Percentiles rank a stretch among this genome's conserved stretches.
Evolutionary conservation across 2,113 vertebrate genomes (phyloP).

Genomic region (Rhipidura dahli): DNA sequence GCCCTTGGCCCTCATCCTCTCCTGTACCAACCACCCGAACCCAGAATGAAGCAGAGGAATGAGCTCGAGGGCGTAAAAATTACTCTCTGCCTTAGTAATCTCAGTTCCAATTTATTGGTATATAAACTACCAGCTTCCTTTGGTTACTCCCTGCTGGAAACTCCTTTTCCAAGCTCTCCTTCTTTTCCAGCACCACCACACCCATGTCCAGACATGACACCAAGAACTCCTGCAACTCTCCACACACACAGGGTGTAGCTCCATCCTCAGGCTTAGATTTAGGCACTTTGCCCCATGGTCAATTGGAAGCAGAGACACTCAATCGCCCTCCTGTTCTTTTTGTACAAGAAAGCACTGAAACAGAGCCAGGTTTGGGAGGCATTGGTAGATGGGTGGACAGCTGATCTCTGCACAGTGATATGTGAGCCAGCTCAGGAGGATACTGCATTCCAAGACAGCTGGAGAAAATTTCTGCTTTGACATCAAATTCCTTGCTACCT

Average conservation of each 20-base stretch:
- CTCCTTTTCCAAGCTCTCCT: not conserved
- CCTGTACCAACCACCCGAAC: not conserved
- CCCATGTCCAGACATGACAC: constrained; percentile 11
- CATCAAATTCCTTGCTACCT: constrained; percentile 4
- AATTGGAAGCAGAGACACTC: not conserved
- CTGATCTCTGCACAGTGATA: not conserved
- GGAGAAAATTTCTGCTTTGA: not conserved
- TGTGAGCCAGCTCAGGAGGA: not conserved
- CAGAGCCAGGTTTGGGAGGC: not conserved
- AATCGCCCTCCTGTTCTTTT: not conserved
- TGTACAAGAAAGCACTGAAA: not conserved
- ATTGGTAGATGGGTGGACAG: not conserved
- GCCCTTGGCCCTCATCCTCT: not conserved
- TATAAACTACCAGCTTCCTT: not conserved
- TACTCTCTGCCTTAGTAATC: not conserved
- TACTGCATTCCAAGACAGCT: not conserved
- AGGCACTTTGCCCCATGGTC: not conserved
- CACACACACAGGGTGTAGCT: not conserved
- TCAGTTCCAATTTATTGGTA: not conserved
- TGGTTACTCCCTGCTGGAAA: not conserved
- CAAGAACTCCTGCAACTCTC: not conserved
- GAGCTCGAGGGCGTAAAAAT: not conserved
- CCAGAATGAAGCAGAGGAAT: not conserved
- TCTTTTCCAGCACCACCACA: constrained; percentile 29
- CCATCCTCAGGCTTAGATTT: not conserved